Evolutionary conservation across 2,888 invertebrate genomes (phyloP), one percentile per base, ranked within the genome.

Genomic region (Morinoia aosen): DNA sequence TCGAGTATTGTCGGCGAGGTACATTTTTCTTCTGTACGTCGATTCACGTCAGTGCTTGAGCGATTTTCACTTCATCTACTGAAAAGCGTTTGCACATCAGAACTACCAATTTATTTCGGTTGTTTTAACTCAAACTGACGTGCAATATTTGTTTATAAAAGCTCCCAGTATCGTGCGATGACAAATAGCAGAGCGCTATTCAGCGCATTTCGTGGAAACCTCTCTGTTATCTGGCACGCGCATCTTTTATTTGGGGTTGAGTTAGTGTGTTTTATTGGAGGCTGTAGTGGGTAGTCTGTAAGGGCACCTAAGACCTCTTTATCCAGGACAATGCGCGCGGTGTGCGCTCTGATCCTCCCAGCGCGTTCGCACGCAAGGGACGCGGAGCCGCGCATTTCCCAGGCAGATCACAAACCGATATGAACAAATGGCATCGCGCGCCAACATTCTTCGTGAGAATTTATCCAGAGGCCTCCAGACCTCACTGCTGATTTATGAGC

Each of bases 361-460:
- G 10, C 90, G 48, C 90, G 90, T 40, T 40, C 39, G 11, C 90
- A 40, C 48, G 90, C 90, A 40, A 90, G 90, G 90, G 93, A 57
- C 12, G n/a, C 12, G 93, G n/a, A 16, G 93, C 93, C 25, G 16
- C 8, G 7, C 93, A 14, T 5, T 93, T 93, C 93, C 48, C 93
- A 56, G 93, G 57, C 56, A 93, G 93, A 93, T 93, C 57, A 57
- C 57, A 33, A 33, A n/a, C 93, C 93, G 93, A 93, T 93, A 93
- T n/a, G 56, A 93, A 48, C 93, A 57, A 93, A 93, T 93, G 58
- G 93, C 57, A 57, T 93, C 57, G 93, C 57, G 93, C 19, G 3
- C 19, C 11, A 57, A 5, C 93, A 12, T 48, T 57, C 57, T 93
- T 33, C 93, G 93, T 93, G 93, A 93, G 58, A 93, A 93, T 57